phyloP scores from a whole-genome alignment of 2,113 vertebrate genomes.

The Chrysochloris asiatica region DNA sequence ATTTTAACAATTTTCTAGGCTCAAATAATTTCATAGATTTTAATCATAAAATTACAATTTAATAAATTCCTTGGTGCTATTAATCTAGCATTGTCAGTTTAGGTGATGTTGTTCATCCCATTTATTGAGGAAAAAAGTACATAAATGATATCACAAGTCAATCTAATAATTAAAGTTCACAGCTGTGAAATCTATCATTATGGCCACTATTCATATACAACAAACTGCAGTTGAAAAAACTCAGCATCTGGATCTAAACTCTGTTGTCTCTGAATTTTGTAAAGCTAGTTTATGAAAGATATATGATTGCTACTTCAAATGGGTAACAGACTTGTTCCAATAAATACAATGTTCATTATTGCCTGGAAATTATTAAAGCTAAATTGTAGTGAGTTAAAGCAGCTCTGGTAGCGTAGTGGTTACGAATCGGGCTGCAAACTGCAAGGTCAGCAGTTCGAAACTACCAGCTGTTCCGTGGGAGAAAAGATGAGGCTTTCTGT shows the following conservation, averaged over 20 bases:
- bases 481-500: too few species aligned
- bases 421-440: too few species aligned
- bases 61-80: constrained; percentile 5
- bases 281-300: constrained; percentile 26
- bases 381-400: constrained; percentile 42
- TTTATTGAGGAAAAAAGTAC: constrained; percentile 19
- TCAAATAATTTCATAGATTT: constrained; percentile 47
- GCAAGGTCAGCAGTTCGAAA: too few species aligned
- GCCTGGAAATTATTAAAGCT: constrained; percentile 3
- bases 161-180: constrained; percentile 49
- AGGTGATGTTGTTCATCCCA: not conserved
- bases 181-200: constrained; percentile 34
- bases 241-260: constrained; percentile 16
- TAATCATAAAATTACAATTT: constrained; percentile 28
- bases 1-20: constrained; percentile 38
- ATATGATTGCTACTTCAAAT: constrained; percentile 25
- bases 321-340: not conserved
- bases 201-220: not conserved
- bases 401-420: too few species aligned
- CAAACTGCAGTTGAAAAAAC: constrained; percentile 6
- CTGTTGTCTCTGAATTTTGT: constrained; percentile 21
- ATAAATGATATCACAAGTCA: not conserved
- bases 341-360: constrained; percentile 8
- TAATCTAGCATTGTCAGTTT: not conserved
- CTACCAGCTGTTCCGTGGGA: too few species aligned